A percentile compares a stretch with the other conserved stretches of the same genome.
Conservation (phyloP, 2,797 vertebrate species). For the Sebastes steindachneri region DNA sequence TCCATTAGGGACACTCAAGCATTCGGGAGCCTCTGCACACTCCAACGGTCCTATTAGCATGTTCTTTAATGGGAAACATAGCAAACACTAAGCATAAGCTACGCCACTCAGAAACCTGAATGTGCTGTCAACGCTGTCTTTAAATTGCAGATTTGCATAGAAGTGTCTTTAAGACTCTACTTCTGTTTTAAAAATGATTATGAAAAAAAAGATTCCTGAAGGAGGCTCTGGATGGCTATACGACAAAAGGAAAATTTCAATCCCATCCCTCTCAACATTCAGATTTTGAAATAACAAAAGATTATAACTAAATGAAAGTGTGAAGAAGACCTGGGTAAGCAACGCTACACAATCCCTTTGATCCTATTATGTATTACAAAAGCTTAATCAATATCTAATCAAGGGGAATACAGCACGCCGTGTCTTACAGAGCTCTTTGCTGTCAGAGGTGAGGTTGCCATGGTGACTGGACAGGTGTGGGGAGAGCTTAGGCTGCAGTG, state of each 20-base stretch:
- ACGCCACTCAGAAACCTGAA: slow-evolving; percentile 36
- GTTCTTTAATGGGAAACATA: slow-evolving; percentile 65
- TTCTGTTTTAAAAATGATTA: neutral
- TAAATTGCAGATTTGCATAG: slow-evolving; percentile 50
- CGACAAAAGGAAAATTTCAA: slow-evolving; percentile 66
- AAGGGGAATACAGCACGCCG: slow-evolving; percentile 80
- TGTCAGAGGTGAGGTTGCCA: slow-evolving; percentile 85
- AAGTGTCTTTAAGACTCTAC: neutral
- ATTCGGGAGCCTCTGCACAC: slow-evolving; percentile 57
- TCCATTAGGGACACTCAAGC: slow-evolving; percentile 76
- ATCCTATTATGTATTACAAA: slow-evolving; percentile 89
- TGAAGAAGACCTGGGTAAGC: slow-evolving; percentile 74
- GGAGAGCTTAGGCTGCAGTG: slow-evolving; percentile 74
- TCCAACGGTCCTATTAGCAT: slow-evolving; percentile 65
- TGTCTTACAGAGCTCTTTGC: slow-evolving; percentile 85
- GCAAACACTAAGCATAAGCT: slow-evolving; percentile 47
- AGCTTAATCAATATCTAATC: slow-evolving; percentile 89
- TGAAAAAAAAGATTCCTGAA: slow-evolving; percentile 26
- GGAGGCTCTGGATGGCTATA: slow-evolving; percentile 33
- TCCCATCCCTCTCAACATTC: slow-evolving; percentile 75
- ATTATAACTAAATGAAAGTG: slow-evolving; percentile 82
- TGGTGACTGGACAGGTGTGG: slow-evolving; percentile 82
- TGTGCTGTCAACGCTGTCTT: slow-evolving; percentile 45
- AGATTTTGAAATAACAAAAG: slow-evolving; percentile 81
- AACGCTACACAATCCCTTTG: slow-evolving; percentile 81